Conservation (phyloP, 2,888 invertebrate genomes). For the Aporophyla lueneburgensis region DNA sequence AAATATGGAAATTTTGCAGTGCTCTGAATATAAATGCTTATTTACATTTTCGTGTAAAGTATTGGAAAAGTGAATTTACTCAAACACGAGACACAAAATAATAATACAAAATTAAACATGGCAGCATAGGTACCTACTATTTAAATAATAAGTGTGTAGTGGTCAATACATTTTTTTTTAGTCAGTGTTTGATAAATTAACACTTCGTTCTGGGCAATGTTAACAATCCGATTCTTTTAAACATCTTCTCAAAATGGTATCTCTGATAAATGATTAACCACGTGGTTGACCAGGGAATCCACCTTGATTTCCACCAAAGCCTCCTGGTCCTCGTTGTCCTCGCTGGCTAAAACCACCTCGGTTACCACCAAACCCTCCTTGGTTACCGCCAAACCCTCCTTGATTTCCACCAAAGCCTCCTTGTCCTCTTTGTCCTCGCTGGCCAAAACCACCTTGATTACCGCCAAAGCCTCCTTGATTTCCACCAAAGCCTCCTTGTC, state of each 20-base stretch:
- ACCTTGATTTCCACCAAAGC: conserved; percentile 6
- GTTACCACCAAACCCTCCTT: background rate
- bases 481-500: conserved; percentile 9
- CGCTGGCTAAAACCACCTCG: too few relatives aligned
- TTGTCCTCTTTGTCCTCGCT: background rate
- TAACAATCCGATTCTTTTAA: background rate
- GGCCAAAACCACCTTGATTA: background rate
- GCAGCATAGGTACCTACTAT: too few relatives aligned
- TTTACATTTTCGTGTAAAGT: background rate
- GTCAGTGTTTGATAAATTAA: too few relatives aligned
- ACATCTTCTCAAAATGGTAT: background rate
- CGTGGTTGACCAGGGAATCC: conserved; percentile 15
- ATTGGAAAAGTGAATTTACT: background rate
- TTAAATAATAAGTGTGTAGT: background rate
- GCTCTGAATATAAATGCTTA: conserved; percentile 36
- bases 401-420: background rate
- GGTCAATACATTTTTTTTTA: background rate
- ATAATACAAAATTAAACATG: background rate
- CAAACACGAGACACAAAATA: background rate
- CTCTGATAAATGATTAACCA: conserved; percentile 7
- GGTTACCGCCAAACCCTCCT: conserved; percentile 3
- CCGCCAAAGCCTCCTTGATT: conserved; percentile 5
- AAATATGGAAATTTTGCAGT: background rate
- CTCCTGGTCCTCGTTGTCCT: conserved; percentile 12
- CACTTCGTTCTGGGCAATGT: background rate